Conservation (phyloP, 1,140 invertebrate genomes). For the Drosophila lacertosa region DNA sequence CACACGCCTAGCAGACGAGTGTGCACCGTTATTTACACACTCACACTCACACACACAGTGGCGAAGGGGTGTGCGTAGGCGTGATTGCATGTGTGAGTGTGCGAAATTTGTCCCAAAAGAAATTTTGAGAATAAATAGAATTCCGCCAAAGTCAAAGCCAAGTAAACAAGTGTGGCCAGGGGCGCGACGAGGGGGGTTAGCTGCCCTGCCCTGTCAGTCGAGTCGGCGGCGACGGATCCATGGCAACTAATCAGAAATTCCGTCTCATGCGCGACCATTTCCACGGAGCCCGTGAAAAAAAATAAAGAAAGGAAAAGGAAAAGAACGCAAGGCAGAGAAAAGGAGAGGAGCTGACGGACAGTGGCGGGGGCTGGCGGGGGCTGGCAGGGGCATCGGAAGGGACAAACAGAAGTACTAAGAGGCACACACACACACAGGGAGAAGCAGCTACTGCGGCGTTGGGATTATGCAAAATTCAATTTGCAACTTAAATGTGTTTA, state of each 20-base stretch:
- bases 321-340: conserved; percentile 25
- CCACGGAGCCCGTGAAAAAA: conserved; percentile 48
- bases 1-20: conserved; percentile 56
- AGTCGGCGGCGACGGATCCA: conserved; percentile 49
- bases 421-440: conserved; percentile 6
- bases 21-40: conserved; percentile 49
- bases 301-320: conserved; percentile 2
- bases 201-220: conserved; percentile 9
- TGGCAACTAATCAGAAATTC: conserved; percentile 81
- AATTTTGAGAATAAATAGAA: conserved; percentile 81
- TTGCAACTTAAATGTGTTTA: conserved; percentile 84
- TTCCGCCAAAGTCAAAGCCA: conserved; percentile 77
- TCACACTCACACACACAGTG: not conserved
- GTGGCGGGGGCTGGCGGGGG: not conserved
- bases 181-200: conserved; percentile 9
- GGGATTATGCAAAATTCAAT: conserved; percentile 84
- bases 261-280: conserved; percentile 74
- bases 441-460: conserved; percentile 48
- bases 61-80: conserved; percentile 28
- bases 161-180: conserved; percentile 57
- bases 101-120: conserved; percentile 63
- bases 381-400: not conserved
- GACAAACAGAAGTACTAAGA: conserved; percentile 6
- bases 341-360: conserved; percentile 6
- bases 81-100: conserved; percentile 47